phyloP scores from a whole-genome alignment of 2,113 vertebrate species.

The Tapirus terrestris region DNA sequence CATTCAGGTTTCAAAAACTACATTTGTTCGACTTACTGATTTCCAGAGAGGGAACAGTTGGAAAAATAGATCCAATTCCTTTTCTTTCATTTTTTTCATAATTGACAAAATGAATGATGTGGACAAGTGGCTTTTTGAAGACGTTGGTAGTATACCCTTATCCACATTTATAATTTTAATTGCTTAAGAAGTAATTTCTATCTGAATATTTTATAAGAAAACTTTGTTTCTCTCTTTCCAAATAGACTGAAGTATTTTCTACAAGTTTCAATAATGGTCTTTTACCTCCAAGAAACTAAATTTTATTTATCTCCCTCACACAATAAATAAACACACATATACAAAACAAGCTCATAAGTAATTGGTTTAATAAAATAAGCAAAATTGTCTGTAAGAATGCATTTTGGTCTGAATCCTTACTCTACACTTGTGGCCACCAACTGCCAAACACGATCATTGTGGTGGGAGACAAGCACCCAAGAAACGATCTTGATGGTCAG shows the following conservation, averaged over 20 bases:
- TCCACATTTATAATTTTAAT: neutral
- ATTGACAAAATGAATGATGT: neutral
- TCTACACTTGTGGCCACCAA: neutral
- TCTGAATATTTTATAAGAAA: neutral
- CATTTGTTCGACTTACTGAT: neutral
- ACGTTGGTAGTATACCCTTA: neutral
- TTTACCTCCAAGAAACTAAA: neutral
- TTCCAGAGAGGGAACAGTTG: neutral
- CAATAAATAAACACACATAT: neutral
- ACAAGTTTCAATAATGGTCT: neutral
- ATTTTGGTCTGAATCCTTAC: neutral
- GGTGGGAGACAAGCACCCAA: no score
- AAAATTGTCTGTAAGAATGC: neutral
- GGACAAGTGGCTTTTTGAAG: neutral
- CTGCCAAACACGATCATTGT: neutral
- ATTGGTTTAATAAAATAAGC: neutral
- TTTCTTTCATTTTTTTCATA: neutral
- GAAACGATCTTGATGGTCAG: neutral
- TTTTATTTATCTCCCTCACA: neutral
- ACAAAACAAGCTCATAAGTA: neutral
- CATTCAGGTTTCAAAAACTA: neutral
- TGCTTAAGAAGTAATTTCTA: neutral
- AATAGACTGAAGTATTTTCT: neutral
- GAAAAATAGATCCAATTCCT: neutral
- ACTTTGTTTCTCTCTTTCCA: constrained; percentile 5